A percentile compares a stretch with the other conserved stretches of the same genome.
Evolutionary conservation across 2,888 invertebrate genomes (phyloP).

Genomic region (Cyrtodaria siliqua): DNA sequence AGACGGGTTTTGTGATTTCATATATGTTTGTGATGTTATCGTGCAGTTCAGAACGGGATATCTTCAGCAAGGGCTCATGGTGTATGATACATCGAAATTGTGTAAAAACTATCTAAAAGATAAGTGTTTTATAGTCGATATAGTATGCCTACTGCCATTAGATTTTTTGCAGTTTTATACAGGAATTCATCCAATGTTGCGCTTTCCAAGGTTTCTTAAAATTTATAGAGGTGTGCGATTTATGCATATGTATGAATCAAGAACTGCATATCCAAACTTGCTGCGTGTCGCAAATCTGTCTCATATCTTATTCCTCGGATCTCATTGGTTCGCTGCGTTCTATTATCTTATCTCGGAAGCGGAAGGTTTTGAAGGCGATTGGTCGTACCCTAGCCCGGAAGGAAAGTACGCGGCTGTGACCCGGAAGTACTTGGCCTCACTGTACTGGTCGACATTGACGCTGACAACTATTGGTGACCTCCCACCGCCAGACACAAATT

Average conservation of each 20-base stretch:
- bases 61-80: slow-evolving; percentile 95
- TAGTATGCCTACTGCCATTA: slow-evolving; percentile 93
- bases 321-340: slow-evolving; percentile 99
- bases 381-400: slow-evolving; percentile 88
- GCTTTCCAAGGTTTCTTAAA: slow-evolving; percentile 88
- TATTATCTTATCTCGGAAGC: slow-evolving; percentile 96
- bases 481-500: slow-evolving; percentile 97
- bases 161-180: slow-evolving; percentile 95
- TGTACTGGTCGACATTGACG: slow-evolving; percentile 98
- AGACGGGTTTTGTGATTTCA: slow-evolving; percentile 94
- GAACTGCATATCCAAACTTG: slow-evolving; percentile 98
- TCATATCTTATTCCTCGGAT: slow-evolving; percentile 96
- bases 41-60: slow-evolving; percentile 98
- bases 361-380: slow-evolving; percentile 87
- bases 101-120: slow-evolving; percentile 95
- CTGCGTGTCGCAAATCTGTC: slow-evolving; percentile 98
- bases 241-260: slow-evolving; percentile 98
- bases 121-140: slow-evolving; percentile 93
- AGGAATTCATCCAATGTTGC: slow-evolving; percentile 90
- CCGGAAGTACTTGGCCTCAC: slow-evolving; percentile 96
- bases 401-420: slow-evolving; percentile 93
- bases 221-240: slow-evolving; percentile 93
- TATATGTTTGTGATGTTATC: slow-evolving; percentile 95
- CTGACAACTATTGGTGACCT: slow-evolving; percentile 98
- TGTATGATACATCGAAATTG: slow-evolving; percentile 95